Evolutionary conservation across 2,797 vertebrate species (phyloP).

Genomic region (Karalla daura): DNA sequence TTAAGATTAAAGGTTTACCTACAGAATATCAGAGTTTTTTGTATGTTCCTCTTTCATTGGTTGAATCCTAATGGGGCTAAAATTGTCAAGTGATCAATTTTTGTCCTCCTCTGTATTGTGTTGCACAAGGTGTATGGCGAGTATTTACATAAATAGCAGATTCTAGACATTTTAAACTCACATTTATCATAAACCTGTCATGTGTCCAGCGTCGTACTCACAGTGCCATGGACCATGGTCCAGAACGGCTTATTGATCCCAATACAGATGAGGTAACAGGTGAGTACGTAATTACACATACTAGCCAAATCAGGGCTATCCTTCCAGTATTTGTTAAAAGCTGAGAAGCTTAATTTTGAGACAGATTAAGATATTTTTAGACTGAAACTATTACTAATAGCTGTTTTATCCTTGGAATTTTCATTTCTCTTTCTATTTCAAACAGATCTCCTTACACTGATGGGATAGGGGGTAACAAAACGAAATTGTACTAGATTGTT

Average conservation of each 20-base stretch:
- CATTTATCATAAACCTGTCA: background rate
- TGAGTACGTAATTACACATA: constrained; percentile 72
- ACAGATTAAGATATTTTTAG: too few species aligned
- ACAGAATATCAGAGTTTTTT: too few species aligned
- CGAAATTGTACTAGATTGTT: background rate
- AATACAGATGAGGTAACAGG: constrained; percentile 92
- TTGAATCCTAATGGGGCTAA: too few species aligned
- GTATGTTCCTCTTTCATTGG: too few species aligned
- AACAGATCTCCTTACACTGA: constrained; percentile 43
- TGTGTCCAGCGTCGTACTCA: constrained; percentile 82
- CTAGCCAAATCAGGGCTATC: too few species aligned
- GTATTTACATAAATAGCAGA: background rate
- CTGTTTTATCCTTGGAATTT: background rate
- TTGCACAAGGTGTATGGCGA: too few species aligned
- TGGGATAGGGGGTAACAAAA: constrained; percentile 31
- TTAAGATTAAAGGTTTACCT: too few species aligned
- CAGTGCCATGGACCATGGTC: constrained; percentile 87
- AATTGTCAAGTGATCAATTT: too few species aligned
- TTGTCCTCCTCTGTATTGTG: too few species aligned
- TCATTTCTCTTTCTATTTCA: constrained; percentile 24
- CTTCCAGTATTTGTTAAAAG: too few species aligned
- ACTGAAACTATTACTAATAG: too few species aligned
- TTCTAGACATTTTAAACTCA: background rate
- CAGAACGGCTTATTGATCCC: constrained; percentile 89
- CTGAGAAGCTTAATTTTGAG: too few species aligned